Evolutionary conservation across 2,797 vertebrate species (phyloP).

Genomic region (Hipposideros larvatus): DNA sequence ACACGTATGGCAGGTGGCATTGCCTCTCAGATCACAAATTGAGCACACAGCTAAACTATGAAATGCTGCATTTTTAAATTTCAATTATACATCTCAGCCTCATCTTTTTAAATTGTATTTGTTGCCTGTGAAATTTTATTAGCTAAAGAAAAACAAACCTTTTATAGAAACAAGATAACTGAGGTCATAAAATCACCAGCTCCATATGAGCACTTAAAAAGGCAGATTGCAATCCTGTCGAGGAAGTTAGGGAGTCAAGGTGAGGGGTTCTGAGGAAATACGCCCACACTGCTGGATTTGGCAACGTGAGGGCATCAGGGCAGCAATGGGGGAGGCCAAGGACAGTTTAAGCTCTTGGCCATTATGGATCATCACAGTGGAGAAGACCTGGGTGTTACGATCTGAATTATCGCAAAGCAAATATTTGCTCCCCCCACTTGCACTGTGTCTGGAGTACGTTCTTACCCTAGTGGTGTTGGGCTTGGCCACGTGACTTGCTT

Average conservation of each 20-base stretch:
- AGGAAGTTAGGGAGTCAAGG: background rate
- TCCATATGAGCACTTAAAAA: slow-evolving; percentile 1
- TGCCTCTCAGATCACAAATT: background rate
- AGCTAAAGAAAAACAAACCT: slow-evolving; percentile 70
- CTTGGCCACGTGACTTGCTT: background rate
- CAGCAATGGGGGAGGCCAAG: background rate
- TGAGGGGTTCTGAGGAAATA: background rate
- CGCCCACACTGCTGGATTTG: background rate
- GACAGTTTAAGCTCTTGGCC: background rate
- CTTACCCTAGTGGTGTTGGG: background rate
- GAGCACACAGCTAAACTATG: background rate
- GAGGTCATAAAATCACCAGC: slow-evolving; percentile 45
- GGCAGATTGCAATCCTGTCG: background rate
- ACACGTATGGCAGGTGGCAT: background rate
- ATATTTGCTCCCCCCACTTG: background rate
- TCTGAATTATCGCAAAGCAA: background rate
- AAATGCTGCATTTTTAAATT: background rate
- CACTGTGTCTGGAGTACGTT: background rate
- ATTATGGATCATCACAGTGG: rapidly evolving
- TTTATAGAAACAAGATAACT: slow-evolving; percentile 29
- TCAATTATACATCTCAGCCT: slow-evolving; percentile 41
- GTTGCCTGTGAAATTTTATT: slow-evolving; percentile 72
- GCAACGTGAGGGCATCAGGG: background rate
- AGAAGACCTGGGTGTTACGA: background rate
- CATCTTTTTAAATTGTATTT: slow-evolving; percentile 68